Percentiles rank a stretch among this genome's conserved stretches.
Evolutionary conservation across 2,113 vertebrate species (phyloP).

Genomic region (Cichladusa arquata): DNA sequence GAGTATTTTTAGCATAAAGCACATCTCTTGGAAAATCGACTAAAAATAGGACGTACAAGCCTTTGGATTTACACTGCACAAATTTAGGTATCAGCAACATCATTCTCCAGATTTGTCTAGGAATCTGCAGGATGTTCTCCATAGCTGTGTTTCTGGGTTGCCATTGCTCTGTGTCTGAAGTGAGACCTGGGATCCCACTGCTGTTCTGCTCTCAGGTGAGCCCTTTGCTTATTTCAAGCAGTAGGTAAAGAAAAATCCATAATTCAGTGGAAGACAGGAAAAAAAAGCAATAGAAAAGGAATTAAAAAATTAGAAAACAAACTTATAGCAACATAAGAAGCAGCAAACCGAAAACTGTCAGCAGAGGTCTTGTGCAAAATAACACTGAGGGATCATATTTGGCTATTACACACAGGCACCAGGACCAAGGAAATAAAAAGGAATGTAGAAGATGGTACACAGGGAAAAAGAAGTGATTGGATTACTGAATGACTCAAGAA

Average conservation of each 20-base stretch:
- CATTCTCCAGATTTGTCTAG: neutral
- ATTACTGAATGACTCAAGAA: neutral
- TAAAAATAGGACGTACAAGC: constrained; percentile 31
- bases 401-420: neutral
- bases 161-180: neutral
- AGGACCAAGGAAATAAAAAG: neutral
- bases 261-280: neutral
- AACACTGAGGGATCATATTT: neutral
- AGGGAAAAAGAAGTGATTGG: neutral
- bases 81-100: constrained; percentile 5
- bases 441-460: neutral
- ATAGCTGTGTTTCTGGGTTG: neutral
- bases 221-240: neutral
- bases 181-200: neutral
- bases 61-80: neutral
- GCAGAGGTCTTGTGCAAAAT: neutral
- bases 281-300: neutral
- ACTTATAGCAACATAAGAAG: neutral
- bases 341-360: neutral
- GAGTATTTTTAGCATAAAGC: constrained; percentile 33
- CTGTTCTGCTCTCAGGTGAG: neutral
- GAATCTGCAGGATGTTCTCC: neutral
- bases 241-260: neutral
- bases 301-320: neutral
- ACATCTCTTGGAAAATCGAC: constrained; percentile 11